Base-by-base conservation (phyloP, 2,888 invertebrate species). In the Ornithoptera alexandrae region DNA sequence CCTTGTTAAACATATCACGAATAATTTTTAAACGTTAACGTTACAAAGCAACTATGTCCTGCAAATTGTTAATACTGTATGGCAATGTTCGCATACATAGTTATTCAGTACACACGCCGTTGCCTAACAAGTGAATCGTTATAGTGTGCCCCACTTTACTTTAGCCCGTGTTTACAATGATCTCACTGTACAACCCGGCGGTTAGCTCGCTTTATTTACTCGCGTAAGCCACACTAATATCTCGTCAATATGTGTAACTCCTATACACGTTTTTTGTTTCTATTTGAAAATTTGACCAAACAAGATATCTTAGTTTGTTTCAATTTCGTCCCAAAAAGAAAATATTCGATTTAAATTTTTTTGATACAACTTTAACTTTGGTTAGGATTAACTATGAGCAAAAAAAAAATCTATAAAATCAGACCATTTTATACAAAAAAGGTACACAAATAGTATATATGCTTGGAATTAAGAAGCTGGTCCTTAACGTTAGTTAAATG, bases 51-150 rank as follows among this genome's bases (percentile, higher is more conserved):
- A 53, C n/a, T n/a, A 6, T n/a, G 53, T 53, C 70, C 59, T 24
- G 18, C 42, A 53, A n/a, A 18, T 62, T 64, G 10, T 50, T 3
- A 4, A 24, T 57, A 74, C 73, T 72, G 75, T 74, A 22, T 70
- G 71, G 63, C 59, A 63, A 59, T 72, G 71, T 73, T 73, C 73
- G 78, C 74, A 58, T 79, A 79, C 82, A 82, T 84, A 83, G 85
- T 84, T 85, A 85, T 86, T 84, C 82, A 82, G 82, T 83, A 78
- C 84, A 80, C 80, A 84, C 77, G 78, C 74, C 79, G 82, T 87
- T 86, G 86, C 86, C 79, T 83, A 83, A 87, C 84, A 86, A 87
- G 84, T 83, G 79, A 83, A 78, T 84, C 81, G 84, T 86, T 87
- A 76, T 82, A 84, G 81, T 80, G 79, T 83, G 85, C 76, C 83